Conservation (phyloP, 2,888 invertebrate species). For the Athrips mouffetella region DNA sequence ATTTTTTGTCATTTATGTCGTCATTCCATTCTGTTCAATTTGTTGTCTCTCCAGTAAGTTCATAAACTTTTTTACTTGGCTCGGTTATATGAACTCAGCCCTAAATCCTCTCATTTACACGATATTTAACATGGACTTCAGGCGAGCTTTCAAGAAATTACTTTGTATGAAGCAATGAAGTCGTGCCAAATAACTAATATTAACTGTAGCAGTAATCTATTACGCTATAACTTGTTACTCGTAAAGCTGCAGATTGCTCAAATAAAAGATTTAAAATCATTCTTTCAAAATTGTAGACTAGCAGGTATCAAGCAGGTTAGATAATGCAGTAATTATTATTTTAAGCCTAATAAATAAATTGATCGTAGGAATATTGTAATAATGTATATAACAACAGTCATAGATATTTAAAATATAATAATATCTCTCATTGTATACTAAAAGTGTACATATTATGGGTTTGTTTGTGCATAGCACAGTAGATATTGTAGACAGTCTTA, state of each 20-base stretch:
- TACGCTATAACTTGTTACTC: conserved; percentile 37
- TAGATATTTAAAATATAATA: not conserved
- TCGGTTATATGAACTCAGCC: conserved; percentile 94
- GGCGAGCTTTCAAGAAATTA: conserved; percentile 91
- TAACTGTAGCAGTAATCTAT: conserved; percentile 30
- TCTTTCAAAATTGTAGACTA: conserved; percentile 28
- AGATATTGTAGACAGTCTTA: conserved; percentile 28
- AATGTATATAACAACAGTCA: not conserved
- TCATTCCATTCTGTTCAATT: conserved; percentile 90
- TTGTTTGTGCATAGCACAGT: conserved; percentile 58
- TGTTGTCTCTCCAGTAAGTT: conserved; percentile 89
- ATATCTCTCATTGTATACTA: conserved; percentile 25
- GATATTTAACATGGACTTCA: conserved; percentile 95
- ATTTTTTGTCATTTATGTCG: conserved; percentile 97
- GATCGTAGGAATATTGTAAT: not conserved
- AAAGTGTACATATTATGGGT: conserved; percentile 39
- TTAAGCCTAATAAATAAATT: conserved; percentile 13
- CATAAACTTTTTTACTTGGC: conserved; percentile 94
- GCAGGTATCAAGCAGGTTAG: too few relatives aligned
- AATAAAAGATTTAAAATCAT: conserved; percentile 45
- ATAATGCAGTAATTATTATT: conserved; percentile 21
- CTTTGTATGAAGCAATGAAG: conserved; percentile 59
- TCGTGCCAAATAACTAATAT: conserved; percentile 53
- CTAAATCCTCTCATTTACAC: conserved; percentile 97
- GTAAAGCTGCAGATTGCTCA: conserved; percentile 64